phyloP scores from a whole-genome alignment of 2,888 invertebrate genomes.

The Zaprionus bogoriensis region DNA sequence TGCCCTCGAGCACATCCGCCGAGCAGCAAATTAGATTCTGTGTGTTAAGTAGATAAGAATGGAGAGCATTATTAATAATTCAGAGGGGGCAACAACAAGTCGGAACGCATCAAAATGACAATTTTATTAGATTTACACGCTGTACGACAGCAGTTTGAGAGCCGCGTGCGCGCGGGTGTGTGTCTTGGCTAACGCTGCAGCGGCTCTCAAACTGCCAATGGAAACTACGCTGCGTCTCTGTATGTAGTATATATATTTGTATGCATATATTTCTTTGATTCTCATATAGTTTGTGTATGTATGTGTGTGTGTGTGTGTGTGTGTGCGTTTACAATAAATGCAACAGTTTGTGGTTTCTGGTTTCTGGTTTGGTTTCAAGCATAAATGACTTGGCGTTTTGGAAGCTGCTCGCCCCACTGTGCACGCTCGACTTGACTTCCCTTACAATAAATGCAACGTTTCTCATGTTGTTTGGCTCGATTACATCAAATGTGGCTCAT shows the following conservation, averaged over 20 bases:
- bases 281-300: slow-evolving; percentile 35
- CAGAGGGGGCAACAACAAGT: background rate
- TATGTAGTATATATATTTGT: slow-evolving; percentile 15
- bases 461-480: slow-evolving; percentile 46
- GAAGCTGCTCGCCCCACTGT: slow-evolving; percentile 27
- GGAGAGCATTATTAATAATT: slow-evolving; percentile 29
- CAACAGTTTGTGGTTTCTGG: slow-evolving; percentile 37
- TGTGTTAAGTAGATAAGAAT: slow-evolving; percentile 26
- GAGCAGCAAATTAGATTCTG: slow-evolving; percentile 94
- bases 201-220: slow-evolving; percentile 31
- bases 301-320: slow-evolving; percentile 46
- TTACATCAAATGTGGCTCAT: slow-evolving; percentile 26
- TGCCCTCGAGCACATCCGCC: slow-evolving; percentile 95
- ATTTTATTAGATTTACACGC: slow-evolving; percentile 1
- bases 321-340: slow-evolving; percentile 62
- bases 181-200: slow-evolving; percentile 10
- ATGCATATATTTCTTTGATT: slow-evolving; percentile 51
- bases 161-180: background rate
- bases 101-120: background rate
- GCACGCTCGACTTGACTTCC: too few species aligned
- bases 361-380: slow-evolving; percentile 30
- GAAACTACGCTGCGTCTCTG: background rate
- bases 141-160: slow-evolving; percentile 28
- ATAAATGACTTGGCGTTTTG: slow-evolving; percentile 16
- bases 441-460: slow-evolving; percentile 46